Conservation (phyloP, 2,797 vertebrate species). For the Aythya fuligula region DNA sequence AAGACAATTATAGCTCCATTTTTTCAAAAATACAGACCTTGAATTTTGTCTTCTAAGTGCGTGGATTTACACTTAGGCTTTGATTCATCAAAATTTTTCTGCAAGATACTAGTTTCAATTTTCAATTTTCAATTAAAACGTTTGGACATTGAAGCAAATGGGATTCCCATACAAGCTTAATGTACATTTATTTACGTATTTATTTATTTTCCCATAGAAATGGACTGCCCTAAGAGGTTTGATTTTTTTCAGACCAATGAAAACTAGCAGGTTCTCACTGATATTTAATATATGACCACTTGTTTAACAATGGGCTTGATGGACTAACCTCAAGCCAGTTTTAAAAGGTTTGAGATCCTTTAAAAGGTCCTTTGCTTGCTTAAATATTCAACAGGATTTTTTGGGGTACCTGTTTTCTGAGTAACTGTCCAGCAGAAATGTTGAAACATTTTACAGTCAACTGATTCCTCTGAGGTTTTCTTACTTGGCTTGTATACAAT, state of each 20-base stretch:
- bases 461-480: neutral
- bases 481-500: neutral
- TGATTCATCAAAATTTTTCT: neutral
- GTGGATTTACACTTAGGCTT: neutral
- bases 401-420: rapidly evolving
- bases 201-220: neutral
- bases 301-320: neutral
- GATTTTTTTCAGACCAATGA: neutral
- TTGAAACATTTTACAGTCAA: neutral
- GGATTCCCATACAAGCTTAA: neutral
- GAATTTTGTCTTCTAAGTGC: neutral
- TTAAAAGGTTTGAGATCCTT: neutral
- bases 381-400: neutral
- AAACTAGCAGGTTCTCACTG: neutral
- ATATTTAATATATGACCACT: neutral
- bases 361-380: neutral
- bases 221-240: neutral
- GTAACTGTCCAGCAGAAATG: neutral
- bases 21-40: neutral
- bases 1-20: rapidly evolving
- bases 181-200: too few relatives aligned
- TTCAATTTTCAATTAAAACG: neutral
- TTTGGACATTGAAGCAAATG: neutral
- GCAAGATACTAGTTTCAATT: neutral
- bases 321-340: neutral